Evolutionary conservation across 2,797 vertebrate genomes (phyloP).

Genomic region (Saxicola maurus): DNA sequence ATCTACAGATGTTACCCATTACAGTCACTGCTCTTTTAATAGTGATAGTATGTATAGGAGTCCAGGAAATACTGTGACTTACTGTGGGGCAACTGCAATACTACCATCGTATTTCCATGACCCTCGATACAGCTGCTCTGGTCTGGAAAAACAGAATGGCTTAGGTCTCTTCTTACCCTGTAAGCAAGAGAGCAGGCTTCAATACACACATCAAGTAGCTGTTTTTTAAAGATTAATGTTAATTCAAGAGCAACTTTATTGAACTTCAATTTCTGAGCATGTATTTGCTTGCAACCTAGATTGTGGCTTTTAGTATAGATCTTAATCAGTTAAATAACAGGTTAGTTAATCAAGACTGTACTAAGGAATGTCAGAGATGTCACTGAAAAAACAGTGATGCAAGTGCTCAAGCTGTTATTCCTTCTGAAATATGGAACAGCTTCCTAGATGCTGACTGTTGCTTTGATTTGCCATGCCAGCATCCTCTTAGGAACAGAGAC

Average conservation of each 20-base stretch:
- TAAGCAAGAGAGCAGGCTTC: background rate
- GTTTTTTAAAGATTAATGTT: background rate
- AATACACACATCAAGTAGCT: background rate
- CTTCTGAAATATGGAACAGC: background rate
- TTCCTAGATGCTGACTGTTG: background rate
- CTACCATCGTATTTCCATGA: background rate
- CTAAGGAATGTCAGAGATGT: background rate
- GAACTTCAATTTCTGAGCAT: background rate
- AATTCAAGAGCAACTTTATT: background rate
- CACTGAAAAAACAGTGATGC: background rate
- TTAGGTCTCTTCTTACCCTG: background rate
- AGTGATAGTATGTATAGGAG: background rate
- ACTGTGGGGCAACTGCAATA: background rate
- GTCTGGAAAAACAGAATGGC: background rate
- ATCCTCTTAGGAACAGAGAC: background rate
- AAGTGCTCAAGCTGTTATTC: background rate
- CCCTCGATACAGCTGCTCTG: background rate
- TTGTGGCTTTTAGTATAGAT: background rate
- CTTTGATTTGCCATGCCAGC: background rate
- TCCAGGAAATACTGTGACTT: background rate
- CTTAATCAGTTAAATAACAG: background rate
- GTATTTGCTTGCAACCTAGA: background rate
- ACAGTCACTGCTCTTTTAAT: background rate
- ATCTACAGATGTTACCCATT: background rate
- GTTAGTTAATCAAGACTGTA: background rate